Percentiles rank a stretch among this genome's conserved stretches.
phyloP scores from a whole-genome alignment of 64 coral and sea anemone species.

The Exaiptasia diaphana region DNA sequence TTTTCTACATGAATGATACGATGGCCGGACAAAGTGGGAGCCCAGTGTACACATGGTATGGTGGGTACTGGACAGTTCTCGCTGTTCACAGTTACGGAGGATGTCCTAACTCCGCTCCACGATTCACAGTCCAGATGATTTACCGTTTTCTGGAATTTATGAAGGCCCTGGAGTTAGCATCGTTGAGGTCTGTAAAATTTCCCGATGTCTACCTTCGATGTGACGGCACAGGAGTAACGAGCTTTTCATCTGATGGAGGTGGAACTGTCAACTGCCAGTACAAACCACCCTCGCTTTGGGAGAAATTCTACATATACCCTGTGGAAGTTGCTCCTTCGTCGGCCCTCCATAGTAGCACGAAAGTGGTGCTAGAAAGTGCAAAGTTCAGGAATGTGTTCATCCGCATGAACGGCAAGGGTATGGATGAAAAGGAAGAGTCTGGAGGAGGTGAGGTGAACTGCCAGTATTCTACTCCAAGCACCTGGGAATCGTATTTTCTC shows the following conservation, averaged over 20 bases:
- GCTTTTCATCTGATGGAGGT: neutral
- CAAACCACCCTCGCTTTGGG: neutral
- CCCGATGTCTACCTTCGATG: conserved; percentile 41
- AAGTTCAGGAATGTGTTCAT: conserved; percentile 9
- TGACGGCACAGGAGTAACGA: conserved; percentile 24
- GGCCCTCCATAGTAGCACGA: neutral
- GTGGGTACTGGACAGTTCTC: conserved; percentile 42
- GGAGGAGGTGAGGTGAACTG: conserved; percentile 18
- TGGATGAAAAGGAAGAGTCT: neutral
- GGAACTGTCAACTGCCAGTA: conserved; percentile 53
- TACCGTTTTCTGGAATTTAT: conserved; percentile 47
- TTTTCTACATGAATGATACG: conserved; percentile 38
- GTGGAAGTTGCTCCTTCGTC: conserved; percentile 13
- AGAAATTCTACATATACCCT: conserved; percentile 10
- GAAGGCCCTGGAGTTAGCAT: conserved; percentile 3
- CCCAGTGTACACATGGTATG: conserved; percentile 45
- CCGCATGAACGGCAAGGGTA: neutral
- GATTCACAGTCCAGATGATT: conserved; percentile 39
- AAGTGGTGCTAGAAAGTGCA: conserved; percentile 19
- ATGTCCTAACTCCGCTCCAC: conserved; percentile 28
- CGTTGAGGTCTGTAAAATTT: conserved; percentile 15
- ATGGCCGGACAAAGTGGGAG: conserved; percentile 35
- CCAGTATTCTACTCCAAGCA: neutral
- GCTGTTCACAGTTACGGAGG: conserved; percentile 19
- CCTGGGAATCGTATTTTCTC: neutral